Conservation (phyloP, 2,797 vertebrate species). For the Myotis pilosus region DNA sequence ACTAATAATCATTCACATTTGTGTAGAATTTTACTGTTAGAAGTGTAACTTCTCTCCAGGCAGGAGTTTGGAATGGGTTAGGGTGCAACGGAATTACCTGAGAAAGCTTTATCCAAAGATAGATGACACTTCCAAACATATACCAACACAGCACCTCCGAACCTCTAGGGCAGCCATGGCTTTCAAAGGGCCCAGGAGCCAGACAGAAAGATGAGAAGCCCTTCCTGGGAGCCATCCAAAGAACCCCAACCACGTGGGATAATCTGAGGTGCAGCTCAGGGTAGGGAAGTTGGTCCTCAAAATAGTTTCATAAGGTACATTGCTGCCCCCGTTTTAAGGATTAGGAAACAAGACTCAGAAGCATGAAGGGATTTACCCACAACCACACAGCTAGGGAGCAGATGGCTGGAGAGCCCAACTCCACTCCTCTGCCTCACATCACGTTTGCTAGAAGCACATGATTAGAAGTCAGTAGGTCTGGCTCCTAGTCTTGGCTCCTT, state of each 20-base stretch:
- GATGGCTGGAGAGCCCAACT: neutral
- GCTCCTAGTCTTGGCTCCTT: neutral
- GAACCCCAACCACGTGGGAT: neutral
- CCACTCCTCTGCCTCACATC: neutral
- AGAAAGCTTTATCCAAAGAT: neutral
- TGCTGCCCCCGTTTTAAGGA: too few species aligned
- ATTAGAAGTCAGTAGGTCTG: neutral
- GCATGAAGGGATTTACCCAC: too few species aligned
- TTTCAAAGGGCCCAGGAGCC: neutral
- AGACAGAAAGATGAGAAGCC: neutral
- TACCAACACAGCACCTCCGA: neutral
- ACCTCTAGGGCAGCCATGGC: neutral
- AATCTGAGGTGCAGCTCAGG: neutral
- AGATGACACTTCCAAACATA: neutral
- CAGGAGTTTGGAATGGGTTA: neutral
- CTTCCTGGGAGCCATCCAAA: neutral
- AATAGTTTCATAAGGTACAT: too few species aligned
- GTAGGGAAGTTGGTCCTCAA: neutral
- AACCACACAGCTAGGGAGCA: neutral
- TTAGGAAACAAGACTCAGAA: too few species aligned
- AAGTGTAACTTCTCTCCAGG: neutral
- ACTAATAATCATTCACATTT: neutral
- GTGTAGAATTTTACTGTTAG: neutral
- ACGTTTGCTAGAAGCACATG: neutral
- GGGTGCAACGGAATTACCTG: neutral